A percentile compares a stretch with the other conserved stretches of the same genome.
phyloP scores from a whole-genome alignment of 2,888 invertebrate species.

The Glaucopsyche alexis region DNA sequence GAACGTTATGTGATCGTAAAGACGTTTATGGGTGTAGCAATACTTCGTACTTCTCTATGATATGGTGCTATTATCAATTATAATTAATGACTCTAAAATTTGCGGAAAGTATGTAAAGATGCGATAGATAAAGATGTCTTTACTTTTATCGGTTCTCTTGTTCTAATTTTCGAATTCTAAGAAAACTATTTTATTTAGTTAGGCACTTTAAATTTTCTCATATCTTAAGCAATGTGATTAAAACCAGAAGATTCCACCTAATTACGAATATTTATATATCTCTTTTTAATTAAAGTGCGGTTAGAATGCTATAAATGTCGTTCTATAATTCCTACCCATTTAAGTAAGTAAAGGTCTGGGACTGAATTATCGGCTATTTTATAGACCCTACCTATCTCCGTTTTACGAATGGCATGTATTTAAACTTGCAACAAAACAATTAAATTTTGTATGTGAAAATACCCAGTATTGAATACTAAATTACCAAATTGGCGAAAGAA shows the following conservation, averaged over 20 bases:
- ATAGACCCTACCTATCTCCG: background rate
- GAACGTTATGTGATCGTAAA: conserved; percentile 30
- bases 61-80: conserved; percentile 25
- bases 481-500: too few relatives aligned
- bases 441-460: too few relatives aligned
- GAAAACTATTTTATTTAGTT: background rate
- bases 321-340: background rate
- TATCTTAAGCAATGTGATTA: background rate
- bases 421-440: too few relatives aligned
- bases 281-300: background rate
- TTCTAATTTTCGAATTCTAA: background rate
- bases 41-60: conserved; percentile 24
- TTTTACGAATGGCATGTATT: too few relatives aligned
- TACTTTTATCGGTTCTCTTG: background rate
- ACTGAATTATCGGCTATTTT: background rate
- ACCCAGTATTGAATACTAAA: too few relatives aligned
- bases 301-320: conserved; percentile 3
- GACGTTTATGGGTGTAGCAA: conserved; percentile 24
- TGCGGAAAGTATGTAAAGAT: background rate
- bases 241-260: background rate
- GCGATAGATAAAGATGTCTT: background rate
- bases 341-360: background rate
- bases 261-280: background rate
- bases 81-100: background rate
- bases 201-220: background rate